These are phyloP conservation scores for Marasmarcha lunaedactyla DNA, from an alignment of 2,888 invertebrate species.

Conservation along the genomic window DNA sequence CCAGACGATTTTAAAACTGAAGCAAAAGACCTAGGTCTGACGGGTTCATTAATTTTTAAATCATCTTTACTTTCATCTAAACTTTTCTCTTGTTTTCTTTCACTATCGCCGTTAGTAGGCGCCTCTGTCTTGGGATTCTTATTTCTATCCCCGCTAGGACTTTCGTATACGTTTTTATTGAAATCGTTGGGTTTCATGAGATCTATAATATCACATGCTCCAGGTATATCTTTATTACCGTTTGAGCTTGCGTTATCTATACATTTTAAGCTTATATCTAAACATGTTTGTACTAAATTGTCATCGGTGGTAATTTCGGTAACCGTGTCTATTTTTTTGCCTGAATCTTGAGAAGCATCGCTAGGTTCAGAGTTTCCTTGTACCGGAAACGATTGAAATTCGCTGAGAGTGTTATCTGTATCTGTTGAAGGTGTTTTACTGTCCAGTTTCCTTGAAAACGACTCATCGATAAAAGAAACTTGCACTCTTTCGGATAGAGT, in stretches of 20 bases:
- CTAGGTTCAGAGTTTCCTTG: conserved; percentile 27
- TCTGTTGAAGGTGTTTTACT: conserved; percentile 61
- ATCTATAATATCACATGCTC: conserved; percentile 45
- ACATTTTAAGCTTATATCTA: conserved; percentile 55
- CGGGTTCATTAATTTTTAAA: conserved; percentile 20
- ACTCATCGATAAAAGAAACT: conserved; percentile 57
- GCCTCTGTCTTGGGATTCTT: conserved; percentile 12
- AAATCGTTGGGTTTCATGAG: conserved; percentile 55
- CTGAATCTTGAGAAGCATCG: conserved; percentile 17
- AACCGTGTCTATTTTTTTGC: conserved; percentile 27
- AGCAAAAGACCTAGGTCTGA: conserved; percentile 50
- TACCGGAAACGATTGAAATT: conserved; percentile 46
- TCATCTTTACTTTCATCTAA: conserved; percentile 18
- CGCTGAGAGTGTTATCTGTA: conserved; percentile 57
- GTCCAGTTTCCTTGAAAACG: conserved; percentile 54
- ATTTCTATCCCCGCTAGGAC: conserved; percentile 19
- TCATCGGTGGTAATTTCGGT: conserved; percentile 60
- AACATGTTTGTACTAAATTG: conserved; percentile 58
- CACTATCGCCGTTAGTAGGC: not conserved
- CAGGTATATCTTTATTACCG: conserved; percentile 22
- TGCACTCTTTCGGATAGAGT: conserved; percentile 59
- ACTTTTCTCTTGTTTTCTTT: conserved; percentile 7
- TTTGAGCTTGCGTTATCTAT: conserved; percentile 28
- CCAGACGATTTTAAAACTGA: conserved; percentile 55
- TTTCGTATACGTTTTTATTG: conserved; percentile 29